Evolutionary conservation across 2,888 invertebrate genomes (phyloP).

Genomic region (Aleiodes leptofemur): DNA sequence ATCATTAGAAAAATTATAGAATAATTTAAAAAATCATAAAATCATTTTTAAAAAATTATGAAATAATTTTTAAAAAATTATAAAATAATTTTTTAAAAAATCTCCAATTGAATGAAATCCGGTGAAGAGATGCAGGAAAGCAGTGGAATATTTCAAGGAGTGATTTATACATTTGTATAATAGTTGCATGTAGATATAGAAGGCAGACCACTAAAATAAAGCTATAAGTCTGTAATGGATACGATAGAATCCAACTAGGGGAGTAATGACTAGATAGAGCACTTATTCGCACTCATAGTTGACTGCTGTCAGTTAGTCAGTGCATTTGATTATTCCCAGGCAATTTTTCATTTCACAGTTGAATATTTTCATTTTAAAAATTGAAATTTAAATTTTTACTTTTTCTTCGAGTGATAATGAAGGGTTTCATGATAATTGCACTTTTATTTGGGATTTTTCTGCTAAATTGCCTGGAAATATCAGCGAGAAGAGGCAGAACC

Average conservation of each 20-base stretch:
- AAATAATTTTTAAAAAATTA: too few relatives aligned
- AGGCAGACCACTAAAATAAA: conserved; percentile 35
- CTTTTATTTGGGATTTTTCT: conserved; percentile 67
- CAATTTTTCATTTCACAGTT: conserved; percentile 12
- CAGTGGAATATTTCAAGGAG: conserved; percentile 24
- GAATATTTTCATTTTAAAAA: neutral
- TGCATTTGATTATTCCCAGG: conserved; percentile 54
- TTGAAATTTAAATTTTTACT: neutral
- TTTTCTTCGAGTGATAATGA: conserved; percentile 57
- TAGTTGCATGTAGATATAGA: conserved; percentile 2
- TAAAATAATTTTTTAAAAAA: too few relatives aligned
- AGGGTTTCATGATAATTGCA: conserved; percentile 57
- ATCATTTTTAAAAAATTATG: too few relatives aligned
- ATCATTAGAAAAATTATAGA: too few relatives aligned
- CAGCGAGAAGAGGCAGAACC: conserved; percentile 83
- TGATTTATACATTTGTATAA: conserved; percentile 19
- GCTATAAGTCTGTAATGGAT: conserved; percentile 73
- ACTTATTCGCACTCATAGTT: conserved; percentile 71
- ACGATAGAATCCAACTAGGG: conserved; percentile 73
- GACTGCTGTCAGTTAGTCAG: conserved; percentile 66
- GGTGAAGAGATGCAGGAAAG: neutral
- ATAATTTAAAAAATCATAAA: too few relatives aligned
- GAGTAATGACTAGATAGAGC: conserved; percentile 72
- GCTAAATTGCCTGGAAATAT: conserved; percentile 67
- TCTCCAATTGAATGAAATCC: neutral